Base-by-base conservation (phyloP, 2,113 vertebrate species). In the Lota lota region DNA sequence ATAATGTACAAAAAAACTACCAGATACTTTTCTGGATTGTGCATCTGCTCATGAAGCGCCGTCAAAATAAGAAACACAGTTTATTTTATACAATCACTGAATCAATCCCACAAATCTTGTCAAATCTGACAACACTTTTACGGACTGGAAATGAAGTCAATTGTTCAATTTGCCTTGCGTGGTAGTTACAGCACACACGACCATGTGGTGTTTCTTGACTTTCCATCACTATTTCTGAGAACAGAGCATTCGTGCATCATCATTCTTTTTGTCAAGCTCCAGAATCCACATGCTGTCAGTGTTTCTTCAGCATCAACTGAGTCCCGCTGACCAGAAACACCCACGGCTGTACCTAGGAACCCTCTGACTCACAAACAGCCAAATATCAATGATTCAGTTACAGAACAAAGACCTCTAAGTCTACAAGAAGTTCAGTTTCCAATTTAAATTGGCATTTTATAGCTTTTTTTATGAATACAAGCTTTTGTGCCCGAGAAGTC, bases 341-440 rank as follows among this genome's bases (percentile, higher is more conserved):
- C 74, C 71, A 59, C 58, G 10, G 7, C 22, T 61, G 77, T 83
- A 66, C 77, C 53, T 72, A 85, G 79, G 62, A 74, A 75, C 28
- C 12, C 17, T 22, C 61, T 66, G 68, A 79, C 61, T 72, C 61
- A 78, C 18, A 15, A 70, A 64, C 51, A n/a, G 68, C 72, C 75
- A 79, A 84, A 80, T 74, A 87, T 65, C 70, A 86, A 60, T 66
- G 28, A 85, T 82, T 85, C 77, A 40, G 28, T 63, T 2, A 2
- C 22, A 61, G 59, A 80, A 83, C 78, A 79, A 86, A 75, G 75
- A 54, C 71, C 59, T 81, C 63, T 36, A 73, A 64, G 62, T 65
- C 47, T 66, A 22, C 15, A 54, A 64, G 4, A 53, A 58, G 20
- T 69, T 33, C 50, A 24, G 54, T 75, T 33, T 33, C 28, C 28